Percentiles rank a stretch among this genome's conserved stretches.
phyloP scores from a whole-genome alignment of 2,888 invertebrate genomes.

The Xanthia togata region DNA sequence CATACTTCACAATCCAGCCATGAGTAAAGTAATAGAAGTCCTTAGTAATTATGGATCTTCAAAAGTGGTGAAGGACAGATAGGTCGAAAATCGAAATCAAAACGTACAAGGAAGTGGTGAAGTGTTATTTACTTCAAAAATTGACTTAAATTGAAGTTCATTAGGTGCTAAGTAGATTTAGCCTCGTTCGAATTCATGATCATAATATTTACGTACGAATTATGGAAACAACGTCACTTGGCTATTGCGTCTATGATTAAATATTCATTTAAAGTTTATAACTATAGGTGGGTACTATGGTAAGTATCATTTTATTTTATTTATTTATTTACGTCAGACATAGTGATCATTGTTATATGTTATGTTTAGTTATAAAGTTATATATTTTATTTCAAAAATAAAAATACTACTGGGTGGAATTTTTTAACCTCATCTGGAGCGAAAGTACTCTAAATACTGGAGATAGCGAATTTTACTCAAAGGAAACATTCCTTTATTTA shows the following conservation, averaged over 20 bases:
- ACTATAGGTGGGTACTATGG: no score
- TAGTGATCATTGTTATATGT: no score
- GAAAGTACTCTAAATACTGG: no score
- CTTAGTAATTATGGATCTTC: neutral
- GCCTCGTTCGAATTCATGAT: neutral
- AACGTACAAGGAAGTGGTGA: neutral
- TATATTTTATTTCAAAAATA: neutral
- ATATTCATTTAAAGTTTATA: neutral
- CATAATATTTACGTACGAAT: neutral
- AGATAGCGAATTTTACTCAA: no score
- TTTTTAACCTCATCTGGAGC: no score
- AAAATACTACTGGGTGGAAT: neutral
- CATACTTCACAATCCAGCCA: neutral
- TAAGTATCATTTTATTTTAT: neutral
- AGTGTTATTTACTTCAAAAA: neutral
- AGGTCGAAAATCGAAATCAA: neutral
- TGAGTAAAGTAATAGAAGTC: neutral
- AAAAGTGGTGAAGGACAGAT: neutral
- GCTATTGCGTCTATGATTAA: neutral
- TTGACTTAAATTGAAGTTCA: neutral
- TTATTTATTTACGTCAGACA: no score
- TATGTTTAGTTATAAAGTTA: no score
- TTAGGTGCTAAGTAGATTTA: neutral
- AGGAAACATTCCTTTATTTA: no score
- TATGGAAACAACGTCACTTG: conserved; percentile 1